Evolutionary conservation across 2,113 vertebrate species (phyloP), one percentile per base, ranked within the genome.

Genomic region (Pavo muticus): DNA sequence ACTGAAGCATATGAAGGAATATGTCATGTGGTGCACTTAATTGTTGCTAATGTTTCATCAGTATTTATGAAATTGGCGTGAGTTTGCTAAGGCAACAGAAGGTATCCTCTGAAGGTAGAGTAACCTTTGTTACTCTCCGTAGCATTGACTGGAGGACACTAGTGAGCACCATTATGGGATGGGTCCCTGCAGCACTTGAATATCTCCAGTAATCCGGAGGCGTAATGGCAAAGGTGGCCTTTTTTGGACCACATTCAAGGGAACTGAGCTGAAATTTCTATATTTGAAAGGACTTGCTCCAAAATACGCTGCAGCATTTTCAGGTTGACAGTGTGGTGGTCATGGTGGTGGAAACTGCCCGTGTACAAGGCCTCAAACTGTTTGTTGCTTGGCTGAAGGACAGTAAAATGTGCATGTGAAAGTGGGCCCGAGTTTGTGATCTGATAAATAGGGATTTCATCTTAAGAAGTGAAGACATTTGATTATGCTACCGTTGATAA

Each of bases 401-500:
- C 42, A 79, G 50, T 32, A 70, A 37, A 37, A 25, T 64, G 37
- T 18, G n/a, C 5, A 3, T 39, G 47, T 18, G 13, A 35, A 79
- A 87, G 9, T 35, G 44, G 47, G 27, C 14, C 72, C 39, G 48
- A 69, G 24, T 72, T 30, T 73, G 60, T 2, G 14, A 27, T 39
- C 59, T 87, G 45, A 65, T 89, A 76, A 69, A 84, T 65, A 14
- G 1, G 14, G 63, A 27, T 48, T 78, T 84, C 71, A 25, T 61
- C 44, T 44, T 89, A 60, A 76, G 86, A 87, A 91, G 79, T 74
- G 72, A 24, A 2, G 8, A 21, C 29, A 11, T 67, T 85, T 1
- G 4, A 16, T 60, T 67, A 50, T 45, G 21, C 54, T 82, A 77
- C 63, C 0, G 0, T 10, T 0, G 0, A 20, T 78, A n/a, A 67